A percentile compares a stretch with the other conserved stretches of the same genome.
Conservation (phyloP, 2,113 vertebrate genomes). For the Lagopus leucura region DNA sequence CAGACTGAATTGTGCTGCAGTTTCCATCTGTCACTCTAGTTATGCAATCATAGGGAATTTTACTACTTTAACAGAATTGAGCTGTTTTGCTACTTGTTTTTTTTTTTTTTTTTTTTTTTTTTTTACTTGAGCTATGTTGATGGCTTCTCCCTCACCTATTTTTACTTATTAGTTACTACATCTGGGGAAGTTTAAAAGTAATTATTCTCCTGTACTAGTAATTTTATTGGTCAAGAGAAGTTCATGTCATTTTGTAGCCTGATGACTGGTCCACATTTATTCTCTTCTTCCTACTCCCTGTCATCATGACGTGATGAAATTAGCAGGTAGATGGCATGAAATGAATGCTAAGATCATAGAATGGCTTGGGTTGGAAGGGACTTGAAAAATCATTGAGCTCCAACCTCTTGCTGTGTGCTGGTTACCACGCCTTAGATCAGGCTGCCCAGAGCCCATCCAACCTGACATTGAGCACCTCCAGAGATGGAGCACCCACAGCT, state of each 20-base stretch:
- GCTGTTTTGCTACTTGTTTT: not conserved
- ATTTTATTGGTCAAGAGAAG: conserved; percentile 52
- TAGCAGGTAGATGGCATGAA: not conserved
- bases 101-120: not conserved
- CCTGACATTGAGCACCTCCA: too few species aligned
- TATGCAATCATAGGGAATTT: conserved; percentile 34
- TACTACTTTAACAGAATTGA: conserved; percentile 54
- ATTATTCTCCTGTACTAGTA: conserved; percentile 30
- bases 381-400: too few species aligned
- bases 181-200: conserved; percentile 54
- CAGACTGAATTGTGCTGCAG: conserved; percentile 59
- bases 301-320: not conserved
- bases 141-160: conserved; percentile 45
- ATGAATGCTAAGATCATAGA: not conserved
- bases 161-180: conserved; percentile 60
- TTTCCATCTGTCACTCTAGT: conserved; percentile 57
- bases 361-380: too few species aligned
- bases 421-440: too few species aligned
- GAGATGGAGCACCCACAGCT: too few species aligned
- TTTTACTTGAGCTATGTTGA: conserved; percentile 52
- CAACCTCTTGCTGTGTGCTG: too few species aligned
- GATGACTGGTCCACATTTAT: not conserved
- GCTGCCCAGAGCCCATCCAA: too few species aligned
- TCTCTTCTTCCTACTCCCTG: not conserved
- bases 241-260: conserved; percentile 43